Conservation (phyloP, 2,888 invertebrate species). For the Dasysyrphus tricinctus region DNA sequence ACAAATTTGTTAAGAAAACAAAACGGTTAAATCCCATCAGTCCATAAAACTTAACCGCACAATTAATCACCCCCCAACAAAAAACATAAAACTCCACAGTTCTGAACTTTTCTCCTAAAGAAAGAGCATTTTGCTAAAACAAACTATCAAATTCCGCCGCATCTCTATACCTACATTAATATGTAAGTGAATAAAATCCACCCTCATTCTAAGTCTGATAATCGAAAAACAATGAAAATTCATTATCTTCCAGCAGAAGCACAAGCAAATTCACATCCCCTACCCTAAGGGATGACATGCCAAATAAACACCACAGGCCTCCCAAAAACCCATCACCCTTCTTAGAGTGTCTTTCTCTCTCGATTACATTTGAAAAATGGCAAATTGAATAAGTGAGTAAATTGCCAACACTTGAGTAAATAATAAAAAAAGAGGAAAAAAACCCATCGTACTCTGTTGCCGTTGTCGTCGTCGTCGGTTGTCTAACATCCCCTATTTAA, state of each 20-base stretch:
- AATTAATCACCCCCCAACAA: conserved; percentile 67
- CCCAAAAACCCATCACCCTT: conserved; percentile 23
- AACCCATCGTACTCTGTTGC: neutral
- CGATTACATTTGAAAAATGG: conserved; percentile 82
- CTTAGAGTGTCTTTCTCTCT: conserved; percentile 20
- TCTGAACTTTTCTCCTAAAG: conserved; percentile 1
- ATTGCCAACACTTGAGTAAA: conserved; percentile 76
- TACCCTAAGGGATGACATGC: conserved; percentile 53
- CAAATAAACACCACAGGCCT: conserved; percentile 63
- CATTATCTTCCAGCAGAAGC: conserved; percentile 58
- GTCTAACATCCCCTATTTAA: conserved; percentile 59
- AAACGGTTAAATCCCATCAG: conserved; percentile 52
- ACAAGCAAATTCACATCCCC: conserved; percentile 26
- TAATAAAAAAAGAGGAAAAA: conserved; percentile 75
- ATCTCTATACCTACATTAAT: neutral
- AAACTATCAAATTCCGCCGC: conserved; percentile 69
- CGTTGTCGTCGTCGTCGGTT: conserved; percentile 31
- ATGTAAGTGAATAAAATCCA: neutral
- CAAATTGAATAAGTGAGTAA: conserved; percentile 82
- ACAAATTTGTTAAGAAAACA: conserved; percentile 71
- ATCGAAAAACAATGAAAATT: conserved; percentile 75
- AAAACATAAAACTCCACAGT: neutral
- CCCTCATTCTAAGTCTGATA: conserved; percentile 20
- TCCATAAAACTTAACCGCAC: conserved; percentile 63
- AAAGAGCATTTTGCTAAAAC: conserved; percentile 29